A percentile compares a stretch with the other conserved stretches of the same genome.
These are phyloP conservation scores for Coreius guichenoti DNA, from an alignment of 2,797 vertebrate species.

Conservation along the genomic window DNA sequence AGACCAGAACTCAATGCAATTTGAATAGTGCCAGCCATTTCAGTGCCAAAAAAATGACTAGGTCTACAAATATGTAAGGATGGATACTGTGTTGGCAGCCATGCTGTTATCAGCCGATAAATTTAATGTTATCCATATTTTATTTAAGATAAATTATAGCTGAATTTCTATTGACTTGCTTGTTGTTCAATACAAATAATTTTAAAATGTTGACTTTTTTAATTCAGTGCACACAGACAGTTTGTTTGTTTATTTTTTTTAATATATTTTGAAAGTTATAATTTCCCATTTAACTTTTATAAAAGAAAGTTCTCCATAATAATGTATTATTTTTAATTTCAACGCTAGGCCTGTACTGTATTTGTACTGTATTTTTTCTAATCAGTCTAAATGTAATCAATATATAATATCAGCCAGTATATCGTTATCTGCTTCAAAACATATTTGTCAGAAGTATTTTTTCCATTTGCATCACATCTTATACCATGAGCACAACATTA, in stretches of 20 bases:
- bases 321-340: neutral
- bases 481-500: neutral
- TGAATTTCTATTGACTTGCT: neutral
- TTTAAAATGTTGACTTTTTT: neutral
- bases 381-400: neutral
- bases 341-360: neutral
- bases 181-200: neutral
- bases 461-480: neutral
- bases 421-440: neutral
- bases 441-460: neutral
- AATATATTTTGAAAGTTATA: neutral
- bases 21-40: constrained; percentile 41
- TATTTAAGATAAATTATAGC: neutral
- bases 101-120: neutral
- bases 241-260: neutral
- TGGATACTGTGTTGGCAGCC: neutral
- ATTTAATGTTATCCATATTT: neutral
- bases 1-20: neutral
- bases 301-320: neutral
- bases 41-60: constrained; percentile 25
- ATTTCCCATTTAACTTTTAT: neutral
- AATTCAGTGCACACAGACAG: neutral
- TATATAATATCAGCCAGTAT: neutral
- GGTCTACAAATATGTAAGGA: constrained; percentile 10
- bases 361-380: neutral